A percentile compares a stretch with the other conserved stretches of the same genome.
Conservation (phyloP, 2,888 invertebrate species). For the Anoncus sp. region DNA sequence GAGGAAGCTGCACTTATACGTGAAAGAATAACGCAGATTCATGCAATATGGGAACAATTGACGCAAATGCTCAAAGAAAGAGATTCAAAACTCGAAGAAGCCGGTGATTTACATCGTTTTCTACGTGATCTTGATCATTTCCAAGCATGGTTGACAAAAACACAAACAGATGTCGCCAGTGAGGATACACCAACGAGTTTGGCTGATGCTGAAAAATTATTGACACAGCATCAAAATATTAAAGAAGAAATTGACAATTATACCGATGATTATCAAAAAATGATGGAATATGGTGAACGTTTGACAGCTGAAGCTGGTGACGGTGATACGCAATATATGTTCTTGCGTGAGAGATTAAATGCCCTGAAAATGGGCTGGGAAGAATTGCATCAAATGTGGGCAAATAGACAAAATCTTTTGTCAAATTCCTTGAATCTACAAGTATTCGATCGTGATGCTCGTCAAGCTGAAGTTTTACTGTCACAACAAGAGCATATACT, state of each 20-base stretch:
- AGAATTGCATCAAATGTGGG: constrained; percentile 99
- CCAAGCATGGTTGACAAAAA: constrained; percentile 98
- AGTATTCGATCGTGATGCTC: constrained; percentile 97
- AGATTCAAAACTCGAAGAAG: constrained; percentile 99
- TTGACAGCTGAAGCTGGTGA: constrained; percentile 91
- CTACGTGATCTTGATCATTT: constrained; percentile 99
- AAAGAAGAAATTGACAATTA: constrained; percentile 99
- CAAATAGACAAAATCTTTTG: constrained; percentile 96
- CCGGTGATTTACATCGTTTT: constrained; percentile 99
- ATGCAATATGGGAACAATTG: constrained; percentile 97
- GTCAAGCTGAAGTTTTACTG: constrained; percentile 98
- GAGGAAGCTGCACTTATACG: constrained; percentile 96
- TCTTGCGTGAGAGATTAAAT: constrained; percentile 98
- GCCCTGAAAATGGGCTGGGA: constrained; percentile 99
- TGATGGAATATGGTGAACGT: constrained; percentile 99
- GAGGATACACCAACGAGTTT: constrained; percentile 97
- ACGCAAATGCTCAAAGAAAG: constrained; percentile 99
- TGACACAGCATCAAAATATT: constrained; percentile 99
- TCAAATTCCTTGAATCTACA: constrained; percentile 98
- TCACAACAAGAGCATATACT: constrained; percentile 99
- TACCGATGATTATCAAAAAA: constrained; percentile 98
- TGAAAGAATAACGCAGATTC: constrained; percentile 96
- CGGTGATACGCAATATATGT: constrained; percentile 99
- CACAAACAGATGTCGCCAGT: constrained; percentile 99
- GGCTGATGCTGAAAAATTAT: constrained; percentile 98